A percentile compares a stretch with the other conserved stretches of the same genome.
phyloP scores from a whole-genome alignment of 2,888 invertebrate species.

The Aplocera efformata region DNA sequence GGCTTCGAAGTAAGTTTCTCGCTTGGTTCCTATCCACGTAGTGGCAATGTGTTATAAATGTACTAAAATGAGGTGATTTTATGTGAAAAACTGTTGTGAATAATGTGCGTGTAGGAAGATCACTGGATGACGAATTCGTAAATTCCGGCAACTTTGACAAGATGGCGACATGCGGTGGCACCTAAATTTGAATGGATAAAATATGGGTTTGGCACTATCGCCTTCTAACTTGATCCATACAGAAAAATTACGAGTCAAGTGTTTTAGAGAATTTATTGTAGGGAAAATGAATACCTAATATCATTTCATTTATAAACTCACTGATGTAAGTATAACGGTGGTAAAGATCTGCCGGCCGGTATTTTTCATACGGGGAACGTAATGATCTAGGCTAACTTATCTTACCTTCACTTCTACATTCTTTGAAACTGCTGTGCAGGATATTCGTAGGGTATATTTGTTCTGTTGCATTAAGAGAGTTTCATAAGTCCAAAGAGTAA shows the following conservation, averaged over 20 bases:
- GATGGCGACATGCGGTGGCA: conserved; percentile 79
- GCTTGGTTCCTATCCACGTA: conserved; percentile 45
- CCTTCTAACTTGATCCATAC: not conserved
- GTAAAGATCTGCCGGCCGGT: conserved; percentile 34
- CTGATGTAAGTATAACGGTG: not conserved
- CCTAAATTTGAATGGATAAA: conserved; percentile 50
- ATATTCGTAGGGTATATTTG: too few relatives aligned
- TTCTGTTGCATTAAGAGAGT: too few relatives aligned
- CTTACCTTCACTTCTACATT: too few relatives aligned
- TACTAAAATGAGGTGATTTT: conserved; percentile 30
- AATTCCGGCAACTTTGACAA: conserved; percentile 73
- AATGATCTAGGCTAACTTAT: too few relatives aligned
- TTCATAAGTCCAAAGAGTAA: too few relatives aligned
- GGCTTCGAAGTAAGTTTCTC: conserved; percentile 93
- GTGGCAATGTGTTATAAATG: conserved; percentile 46
- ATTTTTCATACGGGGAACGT: conserved; percentile 4
- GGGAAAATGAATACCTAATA: not conserved
- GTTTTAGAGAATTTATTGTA: not conserved
- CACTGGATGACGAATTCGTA: conserved; percentile 58
- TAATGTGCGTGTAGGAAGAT: conserved; percentile 39
- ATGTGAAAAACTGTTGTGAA: conserved; percentile 43
- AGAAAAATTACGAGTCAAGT: too few relatives aligned
- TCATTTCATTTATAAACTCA: not conserved
- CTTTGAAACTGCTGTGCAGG: too few relatives aligned
- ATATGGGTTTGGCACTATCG: conserved; percentile 22